Conservation (phyloP, 30 jellyfish, hydroid and myxozoan genomes). For the Turritopsis rubra region DNA sequence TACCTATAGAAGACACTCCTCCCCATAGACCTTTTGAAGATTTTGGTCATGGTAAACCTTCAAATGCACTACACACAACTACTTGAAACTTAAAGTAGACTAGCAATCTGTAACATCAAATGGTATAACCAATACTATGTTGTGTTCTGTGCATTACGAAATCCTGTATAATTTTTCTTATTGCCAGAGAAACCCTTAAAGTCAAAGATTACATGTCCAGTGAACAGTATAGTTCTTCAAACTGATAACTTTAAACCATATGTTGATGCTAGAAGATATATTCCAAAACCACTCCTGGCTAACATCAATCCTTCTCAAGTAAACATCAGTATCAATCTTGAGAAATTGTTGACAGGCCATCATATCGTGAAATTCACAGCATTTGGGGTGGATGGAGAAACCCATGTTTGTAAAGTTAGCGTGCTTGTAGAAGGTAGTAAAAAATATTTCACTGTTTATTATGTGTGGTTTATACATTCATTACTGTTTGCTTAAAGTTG, state of each 20-base stretch:
- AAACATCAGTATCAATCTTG: neutral
- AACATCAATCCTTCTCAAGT: slow-evolving; percentile 1
- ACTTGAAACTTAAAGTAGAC: too few species aligned
- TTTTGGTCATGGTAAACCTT: too few species aligned
- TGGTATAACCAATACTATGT: neutral
- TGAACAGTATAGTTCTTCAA: neutral
- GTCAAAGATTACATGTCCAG: neutral
- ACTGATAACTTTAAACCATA: neutral
- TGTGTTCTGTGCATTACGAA: neutral
- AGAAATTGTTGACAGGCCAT: neutral
- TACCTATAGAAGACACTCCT: too few species aligned
- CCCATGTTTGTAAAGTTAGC: neutral
- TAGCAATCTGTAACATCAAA: neutral
- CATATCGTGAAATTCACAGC: neutral
- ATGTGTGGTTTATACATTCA: neutral
- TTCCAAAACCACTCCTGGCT: slow-evolving; percentile 1
- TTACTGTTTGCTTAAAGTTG: neutral
- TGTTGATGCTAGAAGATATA: slow-evolving; percentile 8
- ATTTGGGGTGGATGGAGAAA: neutral
- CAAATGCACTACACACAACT: too few species aligned
- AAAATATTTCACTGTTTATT: neutral
- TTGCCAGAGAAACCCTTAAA: neutral
- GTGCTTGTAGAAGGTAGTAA: neutral
- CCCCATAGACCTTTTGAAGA: too few species aligned
- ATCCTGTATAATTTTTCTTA: too few species aligned